Conservation (phyloP, 92 coral and sea anemone species). For the Epizoanthus scotinus region DNA sequence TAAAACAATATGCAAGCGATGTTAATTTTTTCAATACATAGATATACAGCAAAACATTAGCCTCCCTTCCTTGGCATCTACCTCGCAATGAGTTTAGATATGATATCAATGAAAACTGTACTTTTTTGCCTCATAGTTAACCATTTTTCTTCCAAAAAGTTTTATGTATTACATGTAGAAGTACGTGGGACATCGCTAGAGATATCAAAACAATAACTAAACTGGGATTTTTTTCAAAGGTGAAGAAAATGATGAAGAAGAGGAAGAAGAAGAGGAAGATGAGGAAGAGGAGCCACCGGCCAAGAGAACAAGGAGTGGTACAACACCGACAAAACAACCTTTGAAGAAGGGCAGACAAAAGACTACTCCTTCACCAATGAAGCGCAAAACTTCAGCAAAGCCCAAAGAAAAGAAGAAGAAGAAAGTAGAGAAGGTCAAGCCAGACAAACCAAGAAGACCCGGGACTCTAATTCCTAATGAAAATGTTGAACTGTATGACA, state of each 20-base stretch:
- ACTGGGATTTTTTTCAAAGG: not conserved
- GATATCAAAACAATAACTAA: slow-evolving; percentile 17
- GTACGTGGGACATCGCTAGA: not conserved
- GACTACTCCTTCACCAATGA: slow-evolving; percentile 56
- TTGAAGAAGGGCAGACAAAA: slow-evolving; percentile 56
- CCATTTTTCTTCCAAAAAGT: not conserved
- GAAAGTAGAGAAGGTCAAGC: slow-evolving; percentile 45
- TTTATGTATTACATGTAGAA: not conserved
- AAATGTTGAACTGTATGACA: slow-evolving; percentile 59
- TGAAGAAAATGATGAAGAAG: slow-evolving; percentile 46
- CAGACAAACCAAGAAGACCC: slow-evolving; percentile 67
- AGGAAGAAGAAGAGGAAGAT: slow-evolving; percentile 63
- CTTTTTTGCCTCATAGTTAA: too few species aligned
- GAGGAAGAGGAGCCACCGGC: slow-evolving; percentile 84
- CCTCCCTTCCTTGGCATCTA: too few species aligned
- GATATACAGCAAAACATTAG: too few species aligned
- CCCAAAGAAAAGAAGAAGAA: slow-evolving; percentile 53
- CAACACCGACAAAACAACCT: slow-evolving; percentile 54
- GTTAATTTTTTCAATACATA: too few species aligned
- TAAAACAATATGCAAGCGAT: too few species aligned
- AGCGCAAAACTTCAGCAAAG: slow-evolving; percentile 51
- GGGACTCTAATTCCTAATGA: slow-evolving; percentile 75
- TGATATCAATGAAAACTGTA: not conserved
- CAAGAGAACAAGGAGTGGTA: slow-evolving; percentile 72
- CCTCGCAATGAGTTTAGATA: not conserved